Base-by-base conservation (phyloP, 2,113 vertebrate species). In the Silurus meridionalis region DNA sequence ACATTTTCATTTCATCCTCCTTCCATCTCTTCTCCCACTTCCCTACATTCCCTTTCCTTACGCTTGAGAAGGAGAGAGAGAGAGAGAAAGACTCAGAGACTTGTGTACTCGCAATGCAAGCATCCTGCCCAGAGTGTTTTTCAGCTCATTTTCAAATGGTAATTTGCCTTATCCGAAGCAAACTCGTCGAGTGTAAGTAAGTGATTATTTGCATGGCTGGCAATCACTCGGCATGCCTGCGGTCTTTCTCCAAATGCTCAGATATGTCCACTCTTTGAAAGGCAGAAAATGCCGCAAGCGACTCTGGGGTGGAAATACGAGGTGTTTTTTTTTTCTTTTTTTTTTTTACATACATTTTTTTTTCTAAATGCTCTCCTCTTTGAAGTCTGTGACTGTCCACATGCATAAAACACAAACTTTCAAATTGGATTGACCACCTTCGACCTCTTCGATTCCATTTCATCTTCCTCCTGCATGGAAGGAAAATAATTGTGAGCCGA, bases 181-280 rank as follows among this genome's bases (percentile, higher is more conserved):
- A 97, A 97, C 95, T 96, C 96, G 96, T 95, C 94, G 93, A 97
- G 94, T 97, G 94, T 97, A 97, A 98, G 97, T 97, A 98, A 98
- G 95, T 97, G 96, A 98, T 98, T 98, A 97, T 97, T 97, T 97
- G 96, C 96, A 97, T 97, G 96, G 96, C 95, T 97, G 96, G 97
- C 96, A 97, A 96, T 97, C 96, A 96, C 95, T 96, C 95, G 93
- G 95, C 92, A 93, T 91, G 97, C 96, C 96, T 94, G 94, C 93
- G 94, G 96, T 95, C 94, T 96, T 96, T 94, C 96, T 96, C 94
- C 95, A 95, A 96, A 96, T 95, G 93, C 95, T 96, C 96, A 94
- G 95, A 96, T 97, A 96, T 96, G 94, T 96, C 95, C 96, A 93
- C 94, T 96, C 94, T 95, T 96, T 96, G 85, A 93, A 90, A 87